Percentiles rank a stretch among this genome's conserved stretches.
Conservation (phyloP, 2,113 vertebrate species). For the Pitta sordida region DNA sequence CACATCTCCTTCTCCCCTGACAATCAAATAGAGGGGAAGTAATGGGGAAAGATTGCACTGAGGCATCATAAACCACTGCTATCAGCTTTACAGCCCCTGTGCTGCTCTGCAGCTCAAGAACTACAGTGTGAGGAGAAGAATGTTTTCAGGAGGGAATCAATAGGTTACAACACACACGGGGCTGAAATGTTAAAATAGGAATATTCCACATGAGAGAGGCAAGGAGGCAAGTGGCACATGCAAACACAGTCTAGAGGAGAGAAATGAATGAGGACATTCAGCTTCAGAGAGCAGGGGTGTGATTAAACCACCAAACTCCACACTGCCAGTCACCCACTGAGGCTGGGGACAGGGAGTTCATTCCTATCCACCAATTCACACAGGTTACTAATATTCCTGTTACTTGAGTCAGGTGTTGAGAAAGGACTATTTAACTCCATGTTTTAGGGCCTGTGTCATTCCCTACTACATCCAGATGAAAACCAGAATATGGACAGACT, state of each 20-base stretch:
- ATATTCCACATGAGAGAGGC: neutral
- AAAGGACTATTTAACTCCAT: neutral
- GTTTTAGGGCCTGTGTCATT: neutral
- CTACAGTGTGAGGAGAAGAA: neutral
- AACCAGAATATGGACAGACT: neutral
- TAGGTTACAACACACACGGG: neutral
- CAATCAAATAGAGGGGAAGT: neutral
- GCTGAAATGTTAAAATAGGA: neutral
- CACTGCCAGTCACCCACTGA: neutral
- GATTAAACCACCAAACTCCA: neutral
- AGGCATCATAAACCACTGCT: neutral
- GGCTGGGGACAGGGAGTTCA: neutral
- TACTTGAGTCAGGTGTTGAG: neutral
- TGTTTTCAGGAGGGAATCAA: neutral
- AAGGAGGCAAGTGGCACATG: neutral
- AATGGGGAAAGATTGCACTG: neutral
- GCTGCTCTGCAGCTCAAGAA: neutral
- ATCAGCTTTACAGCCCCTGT: neutral
- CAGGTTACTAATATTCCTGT: neutral
- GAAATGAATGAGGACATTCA: neutral
- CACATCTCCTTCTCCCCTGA: neutral
- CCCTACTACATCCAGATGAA: neutral
- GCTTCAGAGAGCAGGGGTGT: neutral
- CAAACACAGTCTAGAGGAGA: neutral
- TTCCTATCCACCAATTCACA: neutral